Evolutionary conservation across 2,888 invertebrate genomes (phyloP), one percentile per base, ranked within the genome.

Genomic region (Phengaris alcon): DNA sequence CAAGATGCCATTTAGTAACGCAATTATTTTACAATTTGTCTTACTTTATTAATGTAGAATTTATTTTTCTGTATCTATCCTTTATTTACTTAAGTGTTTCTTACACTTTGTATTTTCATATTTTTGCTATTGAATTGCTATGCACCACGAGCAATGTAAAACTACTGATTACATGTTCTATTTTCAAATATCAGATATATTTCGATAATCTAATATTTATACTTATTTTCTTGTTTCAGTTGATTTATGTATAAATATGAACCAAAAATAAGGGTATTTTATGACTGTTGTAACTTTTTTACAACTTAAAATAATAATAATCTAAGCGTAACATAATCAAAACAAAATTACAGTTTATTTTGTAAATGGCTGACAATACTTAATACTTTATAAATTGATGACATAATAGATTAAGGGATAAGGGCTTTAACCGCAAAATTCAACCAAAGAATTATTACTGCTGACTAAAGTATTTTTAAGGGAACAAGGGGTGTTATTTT

Each of bases 381-480:
- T 64, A 51, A 70, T 70, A 70, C 70, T 70, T 48, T 10, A 70
- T 51, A 70, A 70, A 48, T 70, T 70, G 70, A 70, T 70, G 70
- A 70, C 48, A 51, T 51, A 70, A 70, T 12, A 70, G 70, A 70
- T 70, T 70, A 70, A 48, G 48, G 70, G 70, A 70, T 70, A 70
- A 70, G 70, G 48, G 51, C 51, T 22, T 51, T 51, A 51, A 51
- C 15, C 51, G 70, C 70, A 70, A 70, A 51, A 70, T 70, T 70
- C 51, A 70, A 70, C 70, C 70, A 22, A 48, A 70, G 70, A 70
- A 70, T 70, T 70, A 70, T 70, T 44, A 35, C 22, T 13, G 64
- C 64, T 64, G 64, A 64, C 70, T 70, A 10, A 51, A 70, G 70
- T 70, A 70, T 48, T 70, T 22, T 70, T 22, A 13, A 35, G 70